Evolutionary conservation across 2,888 invertebrate genomes (phyloP).

Genomic region (Poecilobothrus nobilitatus): DNA sequence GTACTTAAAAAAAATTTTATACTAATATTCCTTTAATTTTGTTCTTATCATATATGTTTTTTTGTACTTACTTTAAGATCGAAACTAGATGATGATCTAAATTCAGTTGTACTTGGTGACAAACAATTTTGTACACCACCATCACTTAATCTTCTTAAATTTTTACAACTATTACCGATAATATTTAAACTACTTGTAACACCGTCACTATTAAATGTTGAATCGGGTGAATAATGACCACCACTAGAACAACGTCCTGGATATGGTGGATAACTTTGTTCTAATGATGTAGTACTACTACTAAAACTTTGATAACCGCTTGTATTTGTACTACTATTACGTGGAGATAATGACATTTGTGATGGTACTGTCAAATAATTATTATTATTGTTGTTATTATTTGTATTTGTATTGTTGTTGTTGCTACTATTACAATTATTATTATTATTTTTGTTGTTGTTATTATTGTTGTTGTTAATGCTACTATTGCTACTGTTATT

Average conservation of each 20-base stretch:
- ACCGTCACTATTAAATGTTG: constrained; percentile 36
- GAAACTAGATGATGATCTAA: constrained; percentile 29
- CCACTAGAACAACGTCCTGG: background rate
- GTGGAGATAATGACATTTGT: constrained; percentile 24
- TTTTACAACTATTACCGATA: background rate
- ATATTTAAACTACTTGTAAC: constrained; percentile 25
- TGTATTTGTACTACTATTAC: constrained; percentile 40
- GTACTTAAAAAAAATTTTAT: too few species aligned
- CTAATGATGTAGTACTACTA: constrained; percentile 43
- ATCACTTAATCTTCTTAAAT: constrained; percentile 21
- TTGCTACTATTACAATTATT: constrained; percentile 26
- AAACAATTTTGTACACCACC: constrained; percentile 22
- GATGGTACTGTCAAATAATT: constrained; percentile 32
- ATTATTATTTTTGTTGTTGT: constrained; percentile 27
- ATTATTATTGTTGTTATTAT: constrained; percentile 26
- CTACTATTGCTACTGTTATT: background rate
- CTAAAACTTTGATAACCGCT: constrained; percentile 45
- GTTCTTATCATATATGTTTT: too few species aligned
- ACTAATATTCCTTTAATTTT: too few species aligned
- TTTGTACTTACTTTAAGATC: constrained; percentile 31
- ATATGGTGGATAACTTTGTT: constrained; percentile 40
- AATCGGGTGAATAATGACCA: constrained; percentile 38
- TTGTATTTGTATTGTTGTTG: constrained; percentile 29
- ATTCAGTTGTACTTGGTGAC: constrained; percentile 12
- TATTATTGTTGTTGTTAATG: background rate